Conservation (phyloP, 30 jellyfish, hydroid and myxozoan species). For the Cassiopea andromeda region DNA sequence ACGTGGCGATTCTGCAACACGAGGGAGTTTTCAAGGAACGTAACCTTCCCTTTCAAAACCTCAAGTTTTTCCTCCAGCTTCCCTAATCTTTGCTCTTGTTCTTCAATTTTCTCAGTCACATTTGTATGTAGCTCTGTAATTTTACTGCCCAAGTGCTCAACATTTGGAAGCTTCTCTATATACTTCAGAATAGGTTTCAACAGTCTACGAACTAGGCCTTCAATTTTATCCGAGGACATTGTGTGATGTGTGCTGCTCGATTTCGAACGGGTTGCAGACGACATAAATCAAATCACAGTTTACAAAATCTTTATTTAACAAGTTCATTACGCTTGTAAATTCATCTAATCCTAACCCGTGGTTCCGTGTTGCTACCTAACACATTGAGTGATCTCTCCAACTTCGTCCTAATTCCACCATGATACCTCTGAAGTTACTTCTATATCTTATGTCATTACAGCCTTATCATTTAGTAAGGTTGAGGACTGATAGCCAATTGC, state of each 20-base stretch:
- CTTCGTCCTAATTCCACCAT: background rate
- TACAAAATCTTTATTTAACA: background rate
- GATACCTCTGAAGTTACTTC: background rate
- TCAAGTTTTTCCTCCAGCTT: slow-evolving; percentile 20
- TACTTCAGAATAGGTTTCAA: slow-evolving; percentile 3
- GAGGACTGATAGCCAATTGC: too few species aligned
- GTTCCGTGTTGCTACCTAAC: background rate
- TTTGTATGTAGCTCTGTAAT: slow-evolving; percentile 31
- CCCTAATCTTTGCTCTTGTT: slow-evolving; percentile 6
- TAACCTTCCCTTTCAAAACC: slow-evolving; percentile 18
- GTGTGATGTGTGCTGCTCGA: background rate
- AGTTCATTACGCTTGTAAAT: background rate
- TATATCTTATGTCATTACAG: background rate
- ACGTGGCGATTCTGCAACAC: slow-evolving; percentile 48
- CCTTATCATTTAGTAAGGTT: too few species aligned
- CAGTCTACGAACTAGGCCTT: slow-evolving; percentile 36
- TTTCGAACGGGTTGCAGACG: background rate
- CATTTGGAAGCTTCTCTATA: slow-evolving; percentile 24
- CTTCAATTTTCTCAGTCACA: slow-evolving; percentile 8
- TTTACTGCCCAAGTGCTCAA: slow-evolving; percentile 21
- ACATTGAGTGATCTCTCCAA: background rate
- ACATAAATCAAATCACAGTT: background rate
- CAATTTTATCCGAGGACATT: slow-evolving; percentile 29
- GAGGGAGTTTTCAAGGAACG: slow-evolving; percentile 35
- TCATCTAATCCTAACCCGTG: background rate